Evolutionary conservation across 2,888 invertebrate genomes (phyloP), one percentile per base, ranked within the genome.

Genomic region (Microlaimidae sp.): DNA sequence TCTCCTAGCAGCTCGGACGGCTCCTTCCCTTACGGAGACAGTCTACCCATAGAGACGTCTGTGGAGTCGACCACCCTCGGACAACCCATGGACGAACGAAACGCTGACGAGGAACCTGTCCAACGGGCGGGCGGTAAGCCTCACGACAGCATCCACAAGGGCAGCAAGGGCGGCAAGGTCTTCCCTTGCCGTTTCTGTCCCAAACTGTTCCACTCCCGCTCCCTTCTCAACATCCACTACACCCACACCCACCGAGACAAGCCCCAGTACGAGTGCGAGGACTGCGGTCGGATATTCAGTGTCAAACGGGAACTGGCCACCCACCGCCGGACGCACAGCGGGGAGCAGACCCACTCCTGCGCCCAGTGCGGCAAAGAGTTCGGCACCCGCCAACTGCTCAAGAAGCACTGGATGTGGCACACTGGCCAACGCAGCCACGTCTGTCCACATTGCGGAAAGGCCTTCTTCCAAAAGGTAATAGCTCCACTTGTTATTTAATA

Each of bases 321-420:
- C 27, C 73, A 73, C 58, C 59, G 64, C 58, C 67, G 70, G 46
- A 65, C 70, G 42, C 73, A 73, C 61, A 65, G 65, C 55, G 70
- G 69, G 26, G 67, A 67, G 32, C 69, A 68, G 55, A 70, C 69
- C 49, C 69, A 69, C 58, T 61, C 62, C 1, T 73, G 73, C 59
- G 60, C 63, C 4, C 63, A 65, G 24, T 73, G 73, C 60, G 71
- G 71, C 19, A 71, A 70, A 56, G 70, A 70, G 45, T 73, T 73
- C 59, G 71, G 71, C 23, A 73, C 73, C 49, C 67, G 70, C 21
- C 73, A 73, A 56, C 65, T 73, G 10, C 58, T 73, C 52, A 65
- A 70, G 52, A 67, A 73, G 42, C 73, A 73, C 60, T 70, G 70
- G 54, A 66, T 73, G 63, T 72, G 72, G 64, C 73, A 73, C 60